Percentiles rank a stretch among this genome's conserved stretches.
Evolutionary conservation across 2,797 vertebrate genomes (phyloP).

Genomic region (Siniperca scherzeri): DNA sequence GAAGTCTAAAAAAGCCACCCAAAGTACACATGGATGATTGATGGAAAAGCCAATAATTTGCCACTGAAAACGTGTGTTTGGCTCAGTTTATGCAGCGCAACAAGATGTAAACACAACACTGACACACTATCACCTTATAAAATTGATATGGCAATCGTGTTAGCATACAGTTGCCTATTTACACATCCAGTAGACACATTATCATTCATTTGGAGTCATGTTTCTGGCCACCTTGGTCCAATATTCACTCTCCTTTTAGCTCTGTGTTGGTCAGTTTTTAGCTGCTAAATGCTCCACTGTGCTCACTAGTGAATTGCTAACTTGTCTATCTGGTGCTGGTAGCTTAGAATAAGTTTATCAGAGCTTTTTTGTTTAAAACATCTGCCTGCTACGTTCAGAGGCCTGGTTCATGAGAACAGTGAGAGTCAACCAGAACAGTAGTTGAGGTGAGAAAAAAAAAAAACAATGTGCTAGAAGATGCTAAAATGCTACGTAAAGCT

Average conservation of each 20-base stretch:
- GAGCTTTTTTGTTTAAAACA: no score
- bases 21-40: not conserved
- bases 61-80: not conserved
- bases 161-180: not conserved
- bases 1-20: not conserved
- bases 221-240: not conserved
- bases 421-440: not conserved
- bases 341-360: not conserved
- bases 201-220: not conserved
- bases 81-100: not conserved
- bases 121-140: not conserved
- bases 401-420: not conserved
- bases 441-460: not conserved
- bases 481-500: not conserved
- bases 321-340: not conserved
- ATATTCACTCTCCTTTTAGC: not conserved
- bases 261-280: not conserved
- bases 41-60: slow-evolving; percentile 6
- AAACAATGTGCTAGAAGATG: not conserved
- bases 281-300: not conserved
- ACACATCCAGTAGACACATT: not conserved
- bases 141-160: not conserved
- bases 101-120: not conserved
- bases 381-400: not conserved
- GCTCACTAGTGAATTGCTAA: not conserved